Evolutionary conservation across 2,797 vertebrate species (phyloP).

Genomic region (Lemur catta): DNA sequence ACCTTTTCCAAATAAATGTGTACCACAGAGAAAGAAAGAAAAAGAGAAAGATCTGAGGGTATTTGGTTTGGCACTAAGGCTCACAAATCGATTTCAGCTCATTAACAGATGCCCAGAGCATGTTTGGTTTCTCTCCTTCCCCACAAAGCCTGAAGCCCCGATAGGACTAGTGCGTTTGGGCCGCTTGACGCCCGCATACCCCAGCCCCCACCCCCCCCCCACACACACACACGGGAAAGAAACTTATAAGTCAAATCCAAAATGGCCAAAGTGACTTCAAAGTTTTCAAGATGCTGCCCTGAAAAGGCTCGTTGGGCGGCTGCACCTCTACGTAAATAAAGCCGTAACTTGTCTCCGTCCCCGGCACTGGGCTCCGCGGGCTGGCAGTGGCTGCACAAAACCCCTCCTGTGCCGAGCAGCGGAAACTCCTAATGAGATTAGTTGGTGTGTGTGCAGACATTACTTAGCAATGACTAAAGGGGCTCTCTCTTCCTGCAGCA

Average conservation of each 20-base stretch:
- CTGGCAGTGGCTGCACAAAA: slow-evolving; percentile 90
- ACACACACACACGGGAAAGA: neutral
- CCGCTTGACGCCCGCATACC: neutral
- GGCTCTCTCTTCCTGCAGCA: slow-evolving; percentile 94
- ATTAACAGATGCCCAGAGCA: slow-evolving; percentile 52
- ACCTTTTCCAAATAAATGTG: slow-evolving; percentile 71
- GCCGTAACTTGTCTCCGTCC: slow-evolving; percentile 83
- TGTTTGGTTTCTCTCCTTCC: neutral
- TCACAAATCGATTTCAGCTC: slow-evolving; percentile 62
- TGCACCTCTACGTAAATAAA: slow-evolving; percentile 79
- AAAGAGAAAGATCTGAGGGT: slow-evolving; percentile 1
- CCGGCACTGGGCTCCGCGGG: slow-evolving; percentile 78
- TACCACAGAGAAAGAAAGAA: neutral
- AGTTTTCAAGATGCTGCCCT: slow-evolving; percentile 68
- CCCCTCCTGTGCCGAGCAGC: slow-evolving; percentile 92
- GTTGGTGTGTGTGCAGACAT: slow-evolving; percentile 95
- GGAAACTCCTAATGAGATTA: slow-evolving; percentile 99
- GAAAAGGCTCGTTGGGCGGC: slow-evolving; percentile 41
- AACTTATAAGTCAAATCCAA: slow-evolving; percentile 51
- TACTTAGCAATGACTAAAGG: slow-evolving; percentile 97
- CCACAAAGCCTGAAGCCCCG: neutral
- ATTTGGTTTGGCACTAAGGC: slow-evolving; percentile 26
- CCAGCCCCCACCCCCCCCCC: neutral
- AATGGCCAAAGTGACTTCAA: slow-evolving; percentile 59
- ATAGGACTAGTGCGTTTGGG: slow-evolving; percentile 18